Conservation (phyloP, 2,797 vertebrate genomes). For the Natrix natrix region DNA sequence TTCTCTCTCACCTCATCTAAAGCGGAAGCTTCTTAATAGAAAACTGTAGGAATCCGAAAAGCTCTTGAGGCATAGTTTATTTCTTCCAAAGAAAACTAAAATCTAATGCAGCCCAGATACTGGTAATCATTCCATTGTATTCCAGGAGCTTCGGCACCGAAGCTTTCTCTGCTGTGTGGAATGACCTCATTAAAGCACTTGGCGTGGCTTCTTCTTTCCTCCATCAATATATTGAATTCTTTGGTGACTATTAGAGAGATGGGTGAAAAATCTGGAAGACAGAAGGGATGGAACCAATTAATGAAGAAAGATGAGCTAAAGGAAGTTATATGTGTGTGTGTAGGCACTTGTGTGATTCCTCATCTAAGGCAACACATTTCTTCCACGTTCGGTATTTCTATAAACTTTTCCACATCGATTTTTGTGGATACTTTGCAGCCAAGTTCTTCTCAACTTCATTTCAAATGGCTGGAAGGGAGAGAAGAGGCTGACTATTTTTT, state of each 20-base stretch:
- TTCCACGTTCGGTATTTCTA: neutral
- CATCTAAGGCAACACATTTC: neutral
- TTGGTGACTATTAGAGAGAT: constrained; percentile 27
- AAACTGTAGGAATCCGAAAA: constrained; percentile 5
- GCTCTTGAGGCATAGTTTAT: constrained; percentile 27
- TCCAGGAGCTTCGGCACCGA: neutral
- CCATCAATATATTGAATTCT: constrained; percentile 27
- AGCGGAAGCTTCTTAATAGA: neutral
- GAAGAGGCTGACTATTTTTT: neutral
- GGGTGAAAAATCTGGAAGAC: neutral
- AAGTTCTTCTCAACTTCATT: no score
- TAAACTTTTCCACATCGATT: neutral
- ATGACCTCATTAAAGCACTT: constrained; percentile 30
- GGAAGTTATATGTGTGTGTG: neutral
- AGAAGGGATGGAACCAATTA: constrained; percentile 6
- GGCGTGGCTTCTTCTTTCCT: constrained; percentile 11
- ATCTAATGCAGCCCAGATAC: neutral
- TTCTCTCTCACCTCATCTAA: neutral
- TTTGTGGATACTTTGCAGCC: neutral
- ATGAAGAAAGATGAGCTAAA: constrained; percentile 8
- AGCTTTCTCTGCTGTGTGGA: neutral
- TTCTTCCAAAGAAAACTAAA: constrained; percentile 6
- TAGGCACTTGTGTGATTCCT: neutral
- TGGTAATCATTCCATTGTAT: constrained; percentile 9
- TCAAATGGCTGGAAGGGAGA: neutral